These are phyloP conservation scores for Panopea generosa DNA, from an alignment of 2,888 invertebrate genomes.

Conservation along the genomic window DNA sequence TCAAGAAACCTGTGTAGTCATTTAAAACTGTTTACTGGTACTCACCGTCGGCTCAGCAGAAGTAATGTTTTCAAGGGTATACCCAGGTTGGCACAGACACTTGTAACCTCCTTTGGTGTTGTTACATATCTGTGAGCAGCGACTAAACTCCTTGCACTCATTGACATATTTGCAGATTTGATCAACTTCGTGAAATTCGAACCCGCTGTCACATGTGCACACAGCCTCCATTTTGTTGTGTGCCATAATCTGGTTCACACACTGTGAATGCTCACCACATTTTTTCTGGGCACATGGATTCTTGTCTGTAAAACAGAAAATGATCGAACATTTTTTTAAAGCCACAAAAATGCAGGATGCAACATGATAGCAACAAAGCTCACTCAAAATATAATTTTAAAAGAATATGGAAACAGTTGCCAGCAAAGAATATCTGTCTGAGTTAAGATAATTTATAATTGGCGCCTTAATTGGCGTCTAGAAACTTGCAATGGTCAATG, in stretches of 20 bases:
- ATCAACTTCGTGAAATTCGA: conserved; percentile 28
- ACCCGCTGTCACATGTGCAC: conserved; percentile 50
- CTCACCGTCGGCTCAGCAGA: conserved; percentile 85
- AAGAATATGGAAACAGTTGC: too few species aligned
- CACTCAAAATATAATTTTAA: too few species aligned
- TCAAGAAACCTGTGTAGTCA: too few species aligned
- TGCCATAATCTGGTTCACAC: conserved; percentile 16
- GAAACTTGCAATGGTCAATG: too few species aligned
- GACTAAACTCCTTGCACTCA: conserved; percentile 91
- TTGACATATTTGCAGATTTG: conserved; percentile 90
- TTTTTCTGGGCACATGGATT: conserved; percentile 37
- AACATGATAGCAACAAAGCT: too few species aligned
- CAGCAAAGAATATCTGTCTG: too few species aligned
- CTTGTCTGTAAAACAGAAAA: conserved; percentile 28
- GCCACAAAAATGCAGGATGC: too few species aligned
- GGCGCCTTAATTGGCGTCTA: too few species aligned
- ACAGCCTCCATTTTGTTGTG: conserved; percentile 21
- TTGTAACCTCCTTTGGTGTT: conserved; percentile 97
- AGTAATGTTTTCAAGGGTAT: conserved; percentile 89
- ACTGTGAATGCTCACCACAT: conserved; percentile 38
- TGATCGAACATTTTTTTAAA: too few species aligned
- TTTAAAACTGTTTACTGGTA: too few species aligned
- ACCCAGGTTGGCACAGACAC: conserved; percentile 95
- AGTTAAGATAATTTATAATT: too few species aligned
- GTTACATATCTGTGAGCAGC: conserved; percentile 97